Percentiles rank a stretch among this genome's conserved stretches.
Evolutionary conservation across 2,113 vertebrate genomes (phyloP).

Genomic region (Brevimyrus niger): DNA sequence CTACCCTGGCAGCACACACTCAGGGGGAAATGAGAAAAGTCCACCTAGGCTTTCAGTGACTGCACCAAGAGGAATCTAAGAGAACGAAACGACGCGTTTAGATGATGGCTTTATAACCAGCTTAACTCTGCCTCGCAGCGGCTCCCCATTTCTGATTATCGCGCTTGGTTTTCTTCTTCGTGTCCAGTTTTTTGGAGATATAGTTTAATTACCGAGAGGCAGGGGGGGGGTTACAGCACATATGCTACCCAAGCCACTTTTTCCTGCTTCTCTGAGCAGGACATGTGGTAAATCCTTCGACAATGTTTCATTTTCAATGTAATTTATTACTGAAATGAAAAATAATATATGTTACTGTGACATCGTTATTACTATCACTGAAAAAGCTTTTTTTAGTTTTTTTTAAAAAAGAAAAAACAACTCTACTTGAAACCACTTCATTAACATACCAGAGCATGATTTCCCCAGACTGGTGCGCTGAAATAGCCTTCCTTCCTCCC

Average conservation of each 20-base stretch:
- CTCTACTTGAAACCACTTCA: neutral
- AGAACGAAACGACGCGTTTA: neutral
- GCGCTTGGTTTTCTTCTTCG: neutral
- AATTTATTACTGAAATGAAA: neutral
- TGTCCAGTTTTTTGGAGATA: neutral
- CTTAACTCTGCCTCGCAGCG: neutral
- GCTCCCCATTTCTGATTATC: neutral
- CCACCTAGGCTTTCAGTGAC: neutral
- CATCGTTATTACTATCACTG: neutral
- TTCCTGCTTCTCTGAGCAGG: neutral
- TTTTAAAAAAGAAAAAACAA: neutral
- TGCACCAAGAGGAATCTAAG: neutral
- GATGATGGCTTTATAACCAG: neutral
- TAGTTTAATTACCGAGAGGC: neutral
- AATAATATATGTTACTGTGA: neutral
- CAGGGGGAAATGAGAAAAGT: neutral
- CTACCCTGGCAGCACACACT: neutral
- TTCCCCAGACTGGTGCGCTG: neutral
- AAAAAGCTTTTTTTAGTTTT: neutral
- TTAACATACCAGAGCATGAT: neutral
- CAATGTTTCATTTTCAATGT: neutral
- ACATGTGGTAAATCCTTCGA: neutral
- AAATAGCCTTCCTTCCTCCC: neutral
- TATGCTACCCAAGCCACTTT: neutral
- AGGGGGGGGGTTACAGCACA: neutral